Evolutionary conservation across 2,113 vertebrate species (phyloP).

Genomic region (Calyptommatus sinebrachiatus): DNA sequence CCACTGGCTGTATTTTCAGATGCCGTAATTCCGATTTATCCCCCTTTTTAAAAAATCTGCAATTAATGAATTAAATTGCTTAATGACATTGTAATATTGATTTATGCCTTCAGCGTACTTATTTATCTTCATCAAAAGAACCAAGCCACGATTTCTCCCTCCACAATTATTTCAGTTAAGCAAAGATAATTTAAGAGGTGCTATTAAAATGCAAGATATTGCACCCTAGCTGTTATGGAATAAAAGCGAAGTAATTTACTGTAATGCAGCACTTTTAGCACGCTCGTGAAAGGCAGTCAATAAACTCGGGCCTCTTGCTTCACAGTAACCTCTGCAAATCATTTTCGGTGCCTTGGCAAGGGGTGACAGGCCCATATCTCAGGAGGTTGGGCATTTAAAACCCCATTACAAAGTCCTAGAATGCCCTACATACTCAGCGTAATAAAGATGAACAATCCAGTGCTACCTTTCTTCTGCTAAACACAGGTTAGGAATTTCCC

Average conservation of each 20-base stretch:
- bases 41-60: not conserved
- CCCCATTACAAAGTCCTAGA: not conserved
- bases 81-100: not conserved
- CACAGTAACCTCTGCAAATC: not conserved
- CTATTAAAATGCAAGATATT: not conserved
- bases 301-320: not conserved
- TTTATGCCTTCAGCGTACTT: not conserved
- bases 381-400: not conserved
- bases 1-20: not conserved
- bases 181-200: constrained; percentile 2
- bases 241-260: not conserved
- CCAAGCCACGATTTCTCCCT: too few relatives aligned
- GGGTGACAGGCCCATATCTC: not conserved
- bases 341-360: not conserved
- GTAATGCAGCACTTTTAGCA: not conserved
- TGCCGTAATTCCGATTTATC: not conserved
- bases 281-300: not conserved
- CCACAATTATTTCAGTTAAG: not conserved
- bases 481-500: not conserved
- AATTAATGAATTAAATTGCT: constrained; percentile 13
- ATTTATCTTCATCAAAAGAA: constrained; percentile 3
- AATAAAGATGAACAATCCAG: not conserved
- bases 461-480: not conserved
- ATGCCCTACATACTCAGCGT: not conserved
- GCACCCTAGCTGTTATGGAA: not conserved